phyloP scores from a whole-genome alignment of 1,140 invertebrate genomes.

The Wasmannia auropunctata region DNA sequence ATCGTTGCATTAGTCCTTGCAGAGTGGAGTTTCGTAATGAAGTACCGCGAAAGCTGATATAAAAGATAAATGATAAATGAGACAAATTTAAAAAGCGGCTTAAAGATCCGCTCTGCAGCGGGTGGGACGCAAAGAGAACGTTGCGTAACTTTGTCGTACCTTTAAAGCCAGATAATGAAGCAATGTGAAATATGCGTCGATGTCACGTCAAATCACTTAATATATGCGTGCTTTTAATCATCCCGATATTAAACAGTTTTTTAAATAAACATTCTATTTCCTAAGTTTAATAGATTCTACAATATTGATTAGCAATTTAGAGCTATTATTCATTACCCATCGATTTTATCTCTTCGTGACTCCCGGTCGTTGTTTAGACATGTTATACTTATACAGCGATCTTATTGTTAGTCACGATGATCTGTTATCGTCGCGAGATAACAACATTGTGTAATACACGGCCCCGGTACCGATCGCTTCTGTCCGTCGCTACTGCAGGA shows the following conservation, averaged over 20 bases:
- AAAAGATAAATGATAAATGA: background rate
- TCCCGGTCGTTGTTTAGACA: slow-evolving; percentile 68
- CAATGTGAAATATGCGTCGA: background rate
- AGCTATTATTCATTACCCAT: background rate
- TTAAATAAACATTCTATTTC: background rate
- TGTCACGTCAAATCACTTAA: background rate
- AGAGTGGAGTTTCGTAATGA: background rate
- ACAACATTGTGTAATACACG: slow-evolving; percentile 43
- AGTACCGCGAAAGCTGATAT: background rate
- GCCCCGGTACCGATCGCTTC: slow-evolving; percentile 5
- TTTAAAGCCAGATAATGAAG: background rate
- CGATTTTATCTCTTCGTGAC: slow-evolving; percentile 57
- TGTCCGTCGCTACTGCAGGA: slow-evolving; percentile 50
- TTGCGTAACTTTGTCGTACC: background rate
- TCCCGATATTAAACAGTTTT: background rate
- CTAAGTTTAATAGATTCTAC: background rate
- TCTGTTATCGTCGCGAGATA: slow-evolving; percentile 62
- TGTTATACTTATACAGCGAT: slow-evolving; percentile 41
- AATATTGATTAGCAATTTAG: background rate
- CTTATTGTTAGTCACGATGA: slow-evolving; percentile 64
- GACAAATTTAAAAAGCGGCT: slow-evolving; percentile 9
- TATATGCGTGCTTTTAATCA: background rate
- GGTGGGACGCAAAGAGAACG: background rate
- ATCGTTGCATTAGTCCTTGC: slow-evolving; percentile 2
- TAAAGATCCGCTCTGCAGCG: background rate